A percentile compares a stretch with the other conserved stretches of the same genome.
Evolutionary conservation across 2,797 vertebrate genomes (phyloP).

Genomic region (Eremophila alpestris): DNA sequence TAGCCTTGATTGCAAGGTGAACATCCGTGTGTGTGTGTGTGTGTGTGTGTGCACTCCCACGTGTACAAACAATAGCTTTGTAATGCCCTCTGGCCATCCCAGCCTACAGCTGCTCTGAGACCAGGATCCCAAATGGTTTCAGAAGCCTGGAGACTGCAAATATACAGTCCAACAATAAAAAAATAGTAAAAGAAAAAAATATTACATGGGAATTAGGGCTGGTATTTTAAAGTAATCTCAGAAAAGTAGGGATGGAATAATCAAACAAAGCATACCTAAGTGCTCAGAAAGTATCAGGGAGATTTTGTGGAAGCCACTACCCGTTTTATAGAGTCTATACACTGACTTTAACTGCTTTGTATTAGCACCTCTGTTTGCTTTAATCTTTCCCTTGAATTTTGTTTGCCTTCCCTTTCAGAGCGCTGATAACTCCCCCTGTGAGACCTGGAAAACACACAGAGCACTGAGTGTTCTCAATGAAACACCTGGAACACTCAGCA

Average conservation of each 20-base stretch:
- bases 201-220: neutral
- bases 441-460: neutral
- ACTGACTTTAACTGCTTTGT: neutral
- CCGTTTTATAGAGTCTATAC: accelerated
- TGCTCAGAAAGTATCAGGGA: neutral
- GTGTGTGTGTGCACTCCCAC: neutral
- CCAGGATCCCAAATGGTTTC: neutral
- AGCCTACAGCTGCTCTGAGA: neutral
- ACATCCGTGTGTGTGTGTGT: accelerated
- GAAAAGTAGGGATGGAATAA: neutral
- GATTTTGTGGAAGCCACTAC: neutral
- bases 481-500: neutral
- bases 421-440: accelerated
- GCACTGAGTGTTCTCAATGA: no score
- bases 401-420: neutral
- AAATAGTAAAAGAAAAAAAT: neutral
- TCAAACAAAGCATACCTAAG: neutral
- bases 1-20: neutral
- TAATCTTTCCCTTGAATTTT: neutral
- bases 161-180: neutral
- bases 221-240: neutral
- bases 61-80: neutral
- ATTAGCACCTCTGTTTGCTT: neutral
- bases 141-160: neutral
- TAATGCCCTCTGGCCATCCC: neutral